Conservation (phyloP, 2,113 vertebrate genomes). For the Bujurquina vittata region DNA sequence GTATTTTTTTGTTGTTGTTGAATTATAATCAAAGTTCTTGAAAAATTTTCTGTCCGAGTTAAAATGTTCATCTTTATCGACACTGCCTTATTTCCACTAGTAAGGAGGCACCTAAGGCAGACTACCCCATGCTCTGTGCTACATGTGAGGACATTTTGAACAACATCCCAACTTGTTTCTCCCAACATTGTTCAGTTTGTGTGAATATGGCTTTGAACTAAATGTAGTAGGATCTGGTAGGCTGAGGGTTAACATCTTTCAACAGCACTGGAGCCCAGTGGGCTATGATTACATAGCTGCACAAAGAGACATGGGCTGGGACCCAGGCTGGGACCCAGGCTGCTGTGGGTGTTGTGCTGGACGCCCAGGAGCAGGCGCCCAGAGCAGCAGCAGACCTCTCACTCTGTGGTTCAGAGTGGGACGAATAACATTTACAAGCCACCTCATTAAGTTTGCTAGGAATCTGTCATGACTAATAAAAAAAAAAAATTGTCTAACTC, state of each 20-base stretch:
- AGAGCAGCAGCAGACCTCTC: slow-evolving; percentile 40
- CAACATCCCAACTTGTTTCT: background rate
- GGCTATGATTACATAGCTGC: slow-evolving; percentile 68
- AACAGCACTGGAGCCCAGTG: slow-evolving; percentile 30
- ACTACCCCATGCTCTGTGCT: background rate
- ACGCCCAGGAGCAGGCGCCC: slow-evolving; percentile 48
- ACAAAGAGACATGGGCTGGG: slow-evolving; percentile 58
- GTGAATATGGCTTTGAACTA: background rate
- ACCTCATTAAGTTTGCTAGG: slow-evolving; percentile 17
- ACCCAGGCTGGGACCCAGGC: slow-evolving; percentile 1
- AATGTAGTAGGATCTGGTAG: slow-evolving; percentile 1
- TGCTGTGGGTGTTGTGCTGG: slow-evolving; percentile 61
- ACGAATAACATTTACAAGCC: slow-evolving; percentile 41
- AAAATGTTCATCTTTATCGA: background rate
- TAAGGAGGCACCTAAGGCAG: background rate
- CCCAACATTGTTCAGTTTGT: background rate
- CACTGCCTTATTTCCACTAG: background rate
- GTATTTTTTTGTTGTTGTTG: too few species aligned
- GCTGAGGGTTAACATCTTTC: slow-evolving; percentile 53
- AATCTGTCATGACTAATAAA: slow-evolving; percentile 7
- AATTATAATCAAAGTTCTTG: too few species aligned
- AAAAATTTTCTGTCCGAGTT: background rate
- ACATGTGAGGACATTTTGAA: background rate
- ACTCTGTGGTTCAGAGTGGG: slow-evolving; percentile 49
- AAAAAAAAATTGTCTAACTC: background rate